A percentile compares a stretch with the other conserved stretches of the same genome.
Conservation (phyloP, 2,797 vertebrate genomes). For the Knipowitschia caucasica region DNA sequence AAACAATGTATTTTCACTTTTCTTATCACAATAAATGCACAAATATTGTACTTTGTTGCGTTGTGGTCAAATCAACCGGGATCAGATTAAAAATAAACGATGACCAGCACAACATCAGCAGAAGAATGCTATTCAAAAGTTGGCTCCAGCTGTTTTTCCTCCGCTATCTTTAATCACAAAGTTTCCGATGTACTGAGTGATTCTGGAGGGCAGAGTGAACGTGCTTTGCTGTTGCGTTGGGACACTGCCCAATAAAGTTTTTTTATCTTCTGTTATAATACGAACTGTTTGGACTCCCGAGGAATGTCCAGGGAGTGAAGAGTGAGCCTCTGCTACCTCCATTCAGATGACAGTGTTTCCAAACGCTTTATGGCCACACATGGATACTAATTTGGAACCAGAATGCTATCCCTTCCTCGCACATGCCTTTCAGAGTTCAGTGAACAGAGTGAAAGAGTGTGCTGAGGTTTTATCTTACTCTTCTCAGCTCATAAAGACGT, state of each 20-base stretch:
- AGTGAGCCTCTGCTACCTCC: neutral
- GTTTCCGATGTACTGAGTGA: neutral
- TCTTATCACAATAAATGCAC: no score
- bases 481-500: neutral
- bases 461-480: neutral
- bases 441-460: neutral
- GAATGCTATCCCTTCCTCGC: neutral
- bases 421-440: neutral
- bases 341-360: neutral
- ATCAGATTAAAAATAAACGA: no score
- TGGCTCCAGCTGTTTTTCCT: no score
- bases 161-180: neutral
- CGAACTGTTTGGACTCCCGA: neutral
- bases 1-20: no score
- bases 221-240: neutral
- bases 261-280: constrained; percentile 5
- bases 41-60: no score
- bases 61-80: no score
- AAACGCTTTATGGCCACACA: neutral
- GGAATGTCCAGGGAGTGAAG: constrained; percentile 2
- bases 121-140: no score
- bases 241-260: constrained; percentile 1
- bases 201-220: neutral
- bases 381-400: neutral
- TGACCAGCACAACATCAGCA: no score